Conservation (phyloP, 2,888 invertebrate genomes). For the Crioceris asparagi region DNA sequence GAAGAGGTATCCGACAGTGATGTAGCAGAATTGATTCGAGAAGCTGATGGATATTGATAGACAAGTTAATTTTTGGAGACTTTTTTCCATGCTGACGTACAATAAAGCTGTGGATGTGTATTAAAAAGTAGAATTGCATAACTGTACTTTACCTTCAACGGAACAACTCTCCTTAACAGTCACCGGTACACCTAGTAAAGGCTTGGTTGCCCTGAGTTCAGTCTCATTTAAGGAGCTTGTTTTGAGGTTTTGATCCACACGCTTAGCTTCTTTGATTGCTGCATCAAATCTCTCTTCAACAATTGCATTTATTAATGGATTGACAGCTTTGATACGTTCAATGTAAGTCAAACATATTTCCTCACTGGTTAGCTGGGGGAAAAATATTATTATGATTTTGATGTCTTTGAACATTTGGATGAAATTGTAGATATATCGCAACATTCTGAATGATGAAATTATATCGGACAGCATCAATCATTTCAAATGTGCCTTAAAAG, state of each 20-base stretch:
- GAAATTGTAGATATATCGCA: too few relatives aligned
- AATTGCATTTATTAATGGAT: slow-evolving; percentile 66
- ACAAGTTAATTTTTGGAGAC: slow-evolving; percentile 7
- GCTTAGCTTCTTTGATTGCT: slow-evolving; percentile 62
- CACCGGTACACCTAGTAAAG: slow-evolving; percentile 70
- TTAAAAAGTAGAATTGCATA: too few relatives aligned
- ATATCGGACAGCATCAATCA: too few relatives aligned
- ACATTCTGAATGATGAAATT: too few relatives aligned
- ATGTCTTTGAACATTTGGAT: too few relatives aligned
- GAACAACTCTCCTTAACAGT: slow-evolving; percentile 74
- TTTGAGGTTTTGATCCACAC: slow-evolving; percentile 45
- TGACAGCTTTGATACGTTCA: slow-evolving; percentile 65
- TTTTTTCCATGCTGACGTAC: slow-evolving; percentile 3
- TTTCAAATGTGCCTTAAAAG: too few relatives aligned
- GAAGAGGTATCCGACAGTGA: slow-evolving; percentile 5
- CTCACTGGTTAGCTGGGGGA: slow-evolving; percentile 60
- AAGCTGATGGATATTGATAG: slow-evolving; percentile 6
- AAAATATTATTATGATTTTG: too few relatives aligned
- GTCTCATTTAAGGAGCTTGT: slow-evolving; percentile 18
- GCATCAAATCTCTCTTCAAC: slow-evolving; percentile 65
- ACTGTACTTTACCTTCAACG: slow-evolving; percentile 55
- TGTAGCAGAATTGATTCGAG: slow-evolving; percentile 7
- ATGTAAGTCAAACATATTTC: slow-evolving; percentile 62
- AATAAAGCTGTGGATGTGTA: too few relatives aligned
- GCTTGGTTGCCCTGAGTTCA: slow-evolving; percentile 39